phyloP scores from a whole-genome alignment of 2,888 invertebrate genomes.

The Cryptocephalus primarius region DNA sequence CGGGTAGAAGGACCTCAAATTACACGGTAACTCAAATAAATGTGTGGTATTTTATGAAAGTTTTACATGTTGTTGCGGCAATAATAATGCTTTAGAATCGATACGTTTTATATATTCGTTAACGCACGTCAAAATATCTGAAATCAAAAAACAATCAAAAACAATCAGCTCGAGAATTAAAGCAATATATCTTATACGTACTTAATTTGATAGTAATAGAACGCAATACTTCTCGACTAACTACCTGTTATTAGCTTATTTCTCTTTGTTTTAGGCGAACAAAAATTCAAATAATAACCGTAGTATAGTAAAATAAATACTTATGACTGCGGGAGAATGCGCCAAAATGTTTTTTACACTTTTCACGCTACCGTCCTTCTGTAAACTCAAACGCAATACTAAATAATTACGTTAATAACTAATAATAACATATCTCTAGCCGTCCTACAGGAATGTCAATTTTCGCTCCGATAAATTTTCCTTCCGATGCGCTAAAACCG shows the following conservation, averaged over 20 bases:
- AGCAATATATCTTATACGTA: background rate
- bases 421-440: background rate
- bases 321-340: background rate
- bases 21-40: no score
- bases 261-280: background rate
- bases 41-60: no score
- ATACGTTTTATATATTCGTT: no score
- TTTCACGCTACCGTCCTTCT: background rate
- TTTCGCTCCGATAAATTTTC: background rate
- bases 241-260: background rate
- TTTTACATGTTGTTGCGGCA: no score
- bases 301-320: background rate
- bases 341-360: background rate
- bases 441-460: background rate
- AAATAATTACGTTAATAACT: background rate
- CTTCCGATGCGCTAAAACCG: no score
- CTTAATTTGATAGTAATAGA: background rate
- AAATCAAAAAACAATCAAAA: no score
- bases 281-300: background rate
- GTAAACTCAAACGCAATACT: background rate
- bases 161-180: no score
- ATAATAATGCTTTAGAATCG: no score
- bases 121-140: no score
- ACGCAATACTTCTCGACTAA: background rate
- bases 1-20: no score